These are phyloP conservation scores for Acromyrmex echinatior DNA, from an alignment of 1,140 invertebrate species.

Conservation along the genomic window DNA sequence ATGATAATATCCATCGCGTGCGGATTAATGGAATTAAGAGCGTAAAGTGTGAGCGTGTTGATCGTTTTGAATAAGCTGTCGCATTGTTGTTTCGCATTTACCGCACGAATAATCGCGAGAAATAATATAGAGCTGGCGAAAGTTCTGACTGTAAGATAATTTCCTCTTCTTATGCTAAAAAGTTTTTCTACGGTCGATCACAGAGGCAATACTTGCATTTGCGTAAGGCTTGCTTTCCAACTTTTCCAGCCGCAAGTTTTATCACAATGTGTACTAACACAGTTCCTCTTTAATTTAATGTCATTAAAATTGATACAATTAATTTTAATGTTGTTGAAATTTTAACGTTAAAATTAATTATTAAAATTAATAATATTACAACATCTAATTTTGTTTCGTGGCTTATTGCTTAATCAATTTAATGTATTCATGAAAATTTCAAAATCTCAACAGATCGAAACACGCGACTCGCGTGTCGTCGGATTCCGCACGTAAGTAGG, in stretches of 20 bases:
- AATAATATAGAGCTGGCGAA: neutral
- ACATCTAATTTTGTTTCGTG: neutral
- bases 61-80: neutral
- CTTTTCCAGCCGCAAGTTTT: neutral
- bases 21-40: neutral
- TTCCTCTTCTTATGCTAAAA: constrained; percentile 23
- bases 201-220: neutral
- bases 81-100: constrained; percentile 15
- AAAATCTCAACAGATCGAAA: constrained; percentile 16
- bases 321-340: neutral
- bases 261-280: neutral
- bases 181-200: constrained; percentile 28
- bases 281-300: neutral
- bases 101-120: neutral
- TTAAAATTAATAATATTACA: neutral
- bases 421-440: neutral
- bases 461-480: neutral
- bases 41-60: neutral
- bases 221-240: neutral
- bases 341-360: neutral
- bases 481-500: too few relatives aligned
- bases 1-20: neutral
- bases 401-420: neutral
- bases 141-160: constrained; percentile 44
- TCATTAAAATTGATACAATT: neutral